Conservation (phyloP, 2,888 invertebrate genomes). For the Drosophila borborema region DNA sequence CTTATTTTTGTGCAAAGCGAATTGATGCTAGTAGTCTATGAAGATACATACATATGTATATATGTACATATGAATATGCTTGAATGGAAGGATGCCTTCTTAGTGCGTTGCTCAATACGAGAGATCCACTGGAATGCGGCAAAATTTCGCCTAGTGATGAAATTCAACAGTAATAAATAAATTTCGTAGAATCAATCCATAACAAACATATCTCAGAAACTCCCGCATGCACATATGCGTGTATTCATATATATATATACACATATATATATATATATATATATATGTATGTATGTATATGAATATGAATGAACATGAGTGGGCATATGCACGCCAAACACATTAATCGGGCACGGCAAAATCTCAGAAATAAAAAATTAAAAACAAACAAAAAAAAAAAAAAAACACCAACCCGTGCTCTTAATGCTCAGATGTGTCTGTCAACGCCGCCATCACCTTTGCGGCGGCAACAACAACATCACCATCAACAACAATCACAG, state of each 20-base stretch:
- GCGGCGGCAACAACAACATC: slow-evolving; percentile 45
- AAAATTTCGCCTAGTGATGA: slow-evolving; percentile 40
- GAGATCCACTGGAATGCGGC: slow-evolving; percentile 20
- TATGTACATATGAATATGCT: neutral
- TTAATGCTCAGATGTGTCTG: slow-evolving; percentile 35
- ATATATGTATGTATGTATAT: neutral
- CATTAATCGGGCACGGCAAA: slow-evolving; percentile 42
- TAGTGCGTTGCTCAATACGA: neutral
- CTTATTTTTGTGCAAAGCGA: neutral
- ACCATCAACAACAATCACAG: slow-evolving; percentile 21
- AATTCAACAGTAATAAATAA: slow-evolving; percentile 68
- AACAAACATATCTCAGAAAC: slow-evolving; percentile 17
- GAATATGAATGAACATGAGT: neutral
- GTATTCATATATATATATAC: neutral
- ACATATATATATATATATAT: neutral
- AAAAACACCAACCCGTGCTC: slow-evolving; percentile 48
- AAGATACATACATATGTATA: neutral
- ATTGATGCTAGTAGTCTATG: neutral
- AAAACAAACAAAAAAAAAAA: slow-evolving; percentile 72
- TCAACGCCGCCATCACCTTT: slow-evolving; percentile 59
- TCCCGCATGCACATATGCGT: too few species aligned
- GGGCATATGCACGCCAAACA: slow-evolving; percentile 24
- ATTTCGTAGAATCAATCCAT: slow-evolving; percentile 46
- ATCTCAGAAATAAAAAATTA: slow-evolving; percentile 70
- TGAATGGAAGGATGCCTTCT: neutral